Evolutionary conservation across 2,113 vertebrate species (phyloP).

Genomic region (Corydoras sp.): DNA sequence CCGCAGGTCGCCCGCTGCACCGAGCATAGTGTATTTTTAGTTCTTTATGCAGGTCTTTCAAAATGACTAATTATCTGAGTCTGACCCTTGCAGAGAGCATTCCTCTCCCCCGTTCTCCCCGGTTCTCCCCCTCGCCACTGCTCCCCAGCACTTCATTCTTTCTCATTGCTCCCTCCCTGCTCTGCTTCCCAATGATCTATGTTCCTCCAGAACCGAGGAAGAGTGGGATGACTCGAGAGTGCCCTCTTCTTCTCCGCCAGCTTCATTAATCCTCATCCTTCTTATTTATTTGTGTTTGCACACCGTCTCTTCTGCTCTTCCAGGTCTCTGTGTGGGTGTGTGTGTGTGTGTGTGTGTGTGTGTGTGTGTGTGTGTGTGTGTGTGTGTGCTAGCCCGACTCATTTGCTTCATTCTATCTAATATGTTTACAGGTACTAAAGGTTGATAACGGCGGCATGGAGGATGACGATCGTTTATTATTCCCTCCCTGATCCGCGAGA

Average conservation of each 20-base stretch:
- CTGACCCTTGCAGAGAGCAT: constrained; percentile 53
- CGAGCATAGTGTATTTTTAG: constrained; percentile 58
- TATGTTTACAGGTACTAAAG: constrained; percentile 16
- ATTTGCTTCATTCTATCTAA: constrained; percentile 11
- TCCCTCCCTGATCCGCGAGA: constrained; percentile 1
- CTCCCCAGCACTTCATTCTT: constrained; percentile 13
- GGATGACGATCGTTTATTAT: constrained; percentile 11
- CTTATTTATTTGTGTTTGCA: constrained; percentile 39
- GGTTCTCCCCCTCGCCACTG: constrained; percentile 1
- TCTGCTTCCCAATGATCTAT: constrained; percentile 15
- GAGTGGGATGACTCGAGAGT: constrained; percentile 37
- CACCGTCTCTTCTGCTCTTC: constrained; percentile 23
- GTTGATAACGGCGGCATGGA: not conserved
- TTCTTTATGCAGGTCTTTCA: constrained; percentile 45
- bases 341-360: not conserved
- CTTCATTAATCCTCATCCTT: constrained; percentile 42
- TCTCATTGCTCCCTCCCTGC: constrained; percentile 11
- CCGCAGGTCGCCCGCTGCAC: constrained; percentile 34
- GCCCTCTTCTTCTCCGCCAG: constrained; percentile 27
- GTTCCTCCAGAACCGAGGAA: constrained; percentile 18
- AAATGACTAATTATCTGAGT: constrained; percentile 61
- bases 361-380: constrained; percentile 3
- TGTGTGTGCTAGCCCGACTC: not conserved
- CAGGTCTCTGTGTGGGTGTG: not conserved
- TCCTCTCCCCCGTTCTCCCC: constrained; percentile 12